phyloP scores from a whole-genome alignment of 2,113 vertebrate genomes.

The Datnioides undecimradiatus region DNA sequence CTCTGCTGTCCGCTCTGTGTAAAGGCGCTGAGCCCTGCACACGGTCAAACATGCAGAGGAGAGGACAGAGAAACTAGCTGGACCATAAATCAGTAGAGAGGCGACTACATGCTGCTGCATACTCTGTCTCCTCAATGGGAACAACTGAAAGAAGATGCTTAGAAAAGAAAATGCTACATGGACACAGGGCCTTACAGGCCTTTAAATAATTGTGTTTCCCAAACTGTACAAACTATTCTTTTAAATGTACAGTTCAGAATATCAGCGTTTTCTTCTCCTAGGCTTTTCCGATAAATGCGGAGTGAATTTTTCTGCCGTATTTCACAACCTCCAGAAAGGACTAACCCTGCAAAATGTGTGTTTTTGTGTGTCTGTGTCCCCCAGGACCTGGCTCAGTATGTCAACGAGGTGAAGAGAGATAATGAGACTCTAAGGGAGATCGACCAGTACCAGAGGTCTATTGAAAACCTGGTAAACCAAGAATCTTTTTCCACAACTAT shows the following conservation, averaged over 20 bases:
- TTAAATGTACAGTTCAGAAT: not conserved
- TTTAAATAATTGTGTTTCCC: not conserved
- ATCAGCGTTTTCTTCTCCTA: not conserved
- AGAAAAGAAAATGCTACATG: too few species aligned
- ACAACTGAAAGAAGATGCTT: too few species aligned
- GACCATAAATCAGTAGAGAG: too few species aligned
- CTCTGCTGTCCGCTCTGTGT: too few species aligned
- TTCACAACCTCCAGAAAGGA: not conserved
- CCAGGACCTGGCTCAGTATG: slow-evolving; percentile 95
- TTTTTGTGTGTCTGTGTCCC: slow-evolving; percentile 49
- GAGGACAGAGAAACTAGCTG: too few species aligned
- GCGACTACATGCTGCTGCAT: too few species aligned
- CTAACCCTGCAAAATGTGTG: not conserved
- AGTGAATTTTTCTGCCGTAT: not conserved
- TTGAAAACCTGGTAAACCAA: slow-evolving; percentile 92
- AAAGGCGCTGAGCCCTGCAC: too few species aligned
- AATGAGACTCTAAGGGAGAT: slow-evolving; percentile 97
- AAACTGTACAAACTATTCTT: not conserved
- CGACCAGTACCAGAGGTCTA: slow-evolving; percentile 93
- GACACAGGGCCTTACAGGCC: too few species aligned
- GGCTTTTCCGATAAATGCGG: not conserved
- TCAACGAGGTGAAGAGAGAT: slow-evolving; percentile 97
- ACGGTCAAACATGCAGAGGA: too few species aligned
- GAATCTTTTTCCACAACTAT: slow-evolving; percentile 11
- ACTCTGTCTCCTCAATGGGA: too few species aligned